phyloP scores from a whole-genome alignment of 1,140 invertebrate genomes.

The Drosophila subpulchrella region DNA sequence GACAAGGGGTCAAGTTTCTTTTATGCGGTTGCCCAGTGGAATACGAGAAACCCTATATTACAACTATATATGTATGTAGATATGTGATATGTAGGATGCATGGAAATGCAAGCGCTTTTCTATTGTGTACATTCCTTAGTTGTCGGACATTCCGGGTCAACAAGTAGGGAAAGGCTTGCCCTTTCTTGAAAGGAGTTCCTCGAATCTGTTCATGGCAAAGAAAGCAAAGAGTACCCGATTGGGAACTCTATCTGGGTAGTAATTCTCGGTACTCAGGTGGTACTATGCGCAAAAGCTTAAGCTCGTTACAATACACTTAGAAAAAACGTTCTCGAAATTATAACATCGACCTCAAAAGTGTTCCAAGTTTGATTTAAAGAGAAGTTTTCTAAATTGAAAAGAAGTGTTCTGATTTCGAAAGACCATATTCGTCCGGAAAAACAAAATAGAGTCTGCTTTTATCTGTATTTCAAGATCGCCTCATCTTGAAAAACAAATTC shows the following conservation, averaged over 20 bases:
- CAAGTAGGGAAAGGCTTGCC: slow-evolving; percentile 12
- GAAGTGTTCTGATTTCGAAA: no score
- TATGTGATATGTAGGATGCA: not conserved
- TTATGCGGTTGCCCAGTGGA: slow-evolving; percentile 15
- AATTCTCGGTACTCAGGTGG: no score
- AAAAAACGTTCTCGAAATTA: no score
- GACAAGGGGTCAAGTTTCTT: slow-evolving; percentile 27
- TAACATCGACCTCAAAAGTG: no score
- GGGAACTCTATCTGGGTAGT: not conserved
- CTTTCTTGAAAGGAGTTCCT: slow-evolving; percentile 5
- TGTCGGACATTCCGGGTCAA: slow-evolving; percentile 26
- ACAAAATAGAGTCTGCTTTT: no score
- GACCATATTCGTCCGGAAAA: no score
- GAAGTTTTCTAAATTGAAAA: no score
- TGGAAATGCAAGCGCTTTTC: slow-evolving; percentile 14
- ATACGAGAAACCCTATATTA: slow-evolving; percentile 17
- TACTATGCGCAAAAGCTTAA: no score
- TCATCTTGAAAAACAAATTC: no score
- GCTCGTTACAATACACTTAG: no score
- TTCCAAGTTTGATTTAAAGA: no score
- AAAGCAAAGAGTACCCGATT: not conserved
- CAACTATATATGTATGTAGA: not conserved
- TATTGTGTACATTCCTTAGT: slow-evolving; percentile 26
- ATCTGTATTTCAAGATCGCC: no score
- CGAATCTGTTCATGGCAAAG: slow-evolving; percentile 3